Base-by-base conservation (phyloP, 2,113 vertebrate species). In the Tringa solitaria region DNA sequence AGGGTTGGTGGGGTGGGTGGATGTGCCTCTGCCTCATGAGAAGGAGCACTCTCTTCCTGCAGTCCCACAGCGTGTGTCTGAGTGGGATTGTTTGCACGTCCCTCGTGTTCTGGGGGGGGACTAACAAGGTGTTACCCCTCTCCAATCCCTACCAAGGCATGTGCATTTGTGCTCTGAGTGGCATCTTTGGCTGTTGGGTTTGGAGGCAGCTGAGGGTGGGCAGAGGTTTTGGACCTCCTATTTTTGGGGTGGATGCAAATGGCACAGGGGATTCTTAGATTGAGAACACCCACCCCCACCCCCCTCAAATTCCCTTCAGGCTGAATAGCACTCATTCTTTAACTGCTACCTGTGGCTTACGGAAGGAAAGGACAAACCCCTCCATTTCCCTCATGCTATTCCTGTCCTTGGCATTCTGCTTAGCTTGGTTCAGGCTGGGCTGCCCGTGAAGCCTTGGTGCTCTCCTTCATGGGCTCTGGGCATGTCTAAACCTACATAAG, bases 361-460 rank as follows among this genome's bases (percentile, higher is more conserved):
- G 39, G 46, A 65, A 61, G 60, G 22, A 53, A 45, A 67, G 17
- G 64, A 61, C 32, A 50, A 73, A 50, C 8, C 0, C 5, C n/a
- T 59, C 32, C 1, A 3, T 26, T 61, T 59, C 19, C 48, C 32
- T 46, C 75, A 61, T 43, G 20, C 37, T 51, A 0, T 21, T 84
- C 65, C 33, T 26, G 14, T 10, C 23, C 24, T 65, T 21, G 35
- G 16, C 32, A 41, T 56, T 51, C 39, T 61, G 45, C 68, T 48
- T 26, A 3, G 3, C 23, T 23, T 1, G 0, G 33, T 24, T 50
- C 18, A 37, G 45, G 17, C 56, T 22, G 33, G 50, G 20, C 35
- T 45, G 8, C 15, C 26, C 1, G 2, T 4, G 41, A 46, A 57
- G 24, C 30, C 32, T 53, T 6, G 6, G 32, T 3, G 5, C 3